A percentile compares a stretch with the other conserved stretches of the same genome.
Conservation (phyloP, 1,140 invertebrate genomes). For the Formica selysi region DNA sequence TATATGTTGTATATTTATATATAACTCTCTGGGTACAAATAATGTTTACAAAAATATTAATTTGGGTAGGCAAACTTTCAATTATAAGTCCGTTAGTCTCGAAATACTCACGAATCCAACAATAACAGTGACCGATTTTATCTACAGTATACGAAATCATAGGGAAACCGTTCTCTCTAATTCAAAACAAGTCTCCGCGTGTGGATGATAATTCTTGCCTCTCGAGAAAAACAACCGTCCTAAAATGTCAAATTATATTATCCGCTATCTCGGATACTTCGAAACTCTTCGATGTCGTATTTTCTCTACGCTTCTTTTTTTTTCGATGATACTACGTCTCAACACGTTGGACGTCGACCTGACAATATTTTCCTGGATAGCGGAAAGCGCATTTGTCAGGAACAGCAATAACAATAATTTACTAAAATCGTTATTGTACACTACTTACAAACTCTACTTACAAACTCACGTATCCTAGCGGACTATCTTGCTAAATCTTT, state of each 20-base stretch:
- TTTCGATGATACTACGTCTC: not conserved
- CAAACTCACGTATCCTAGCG: slow-evolving; percentile 76
- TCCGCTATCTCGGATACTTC: not conserved
- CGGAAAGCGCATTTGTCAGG: slow-evolving; percentile 10
- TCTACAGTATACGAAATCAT: slow-evolving; percentile 71
- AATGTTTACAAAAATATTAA: slow-evolving; percentile 86
- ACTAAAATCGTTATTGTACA: slow-evolving; percentile 83
- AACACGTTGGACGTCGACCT: not conserved
- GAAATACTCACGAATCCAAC: slow-evolving; percentile 72
- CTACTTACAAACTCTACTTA: slow-evolving; percentile 85
- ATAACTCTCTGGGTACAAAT: slow-evolving; percentile 79
- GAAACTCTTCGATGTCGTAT: slow-evolving; percentile 17
- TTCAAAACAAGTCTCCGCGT: slow-evolving; percentile 45
- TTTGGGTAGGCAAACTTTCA: slow-evolving; percentile 83
- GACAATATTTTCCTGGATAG: not conserved
- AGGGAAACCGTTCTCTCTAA: slow-evolving; percentile 51
- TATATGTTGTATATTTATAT: slow-evolving; percentile 71
- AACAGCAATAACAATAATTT: slow-evolving; percentile 71
- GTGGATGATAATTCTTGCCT: slow-evolving; percentile 15
- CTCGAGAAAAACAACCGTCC: not conserved
- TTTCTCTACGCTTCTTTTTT: not conserved
- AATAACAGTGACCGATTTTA: slow-evolving; percentile 74
- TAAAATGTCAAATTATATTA: slow-evolving; percentile 35
- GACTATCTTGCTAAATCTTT: slow-evolving; percentile 79
- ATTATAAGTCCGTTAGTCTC: slow-evolving; percentile 76